Conservation (phyloP, 2,888 invertebrate species). For the Cataglyphis rosenhaueri region DNA sequence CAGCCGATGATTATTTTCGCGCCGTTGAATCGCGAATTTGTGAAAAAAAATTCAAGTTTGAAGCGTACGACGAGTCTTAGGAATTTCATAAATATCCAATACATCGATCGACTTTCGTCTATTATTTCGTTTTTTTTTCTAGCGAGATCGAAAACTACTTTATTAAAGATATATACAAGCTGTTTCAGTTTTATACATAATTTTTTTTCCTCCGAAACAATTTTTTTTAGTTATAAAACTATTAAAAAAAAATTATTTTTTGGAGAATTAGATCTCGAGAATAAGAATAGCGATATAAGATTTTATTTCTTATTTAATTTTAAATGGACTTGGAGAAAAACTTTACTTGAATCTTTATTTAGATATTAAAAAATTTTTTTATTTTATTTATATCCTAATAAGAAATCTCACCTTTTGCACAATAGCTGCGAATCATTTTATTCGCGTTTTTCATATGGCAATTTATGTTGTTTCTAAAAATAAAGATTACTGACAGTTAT, state of each 20-base stretch:
- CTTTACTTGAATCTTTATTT: not conserved
- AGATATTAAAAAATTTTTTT: not conserved
- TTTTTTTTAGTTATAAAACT: not conserved
- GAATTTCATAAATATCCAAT: slow-evolving; percentile 44
- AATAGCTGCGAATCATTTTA: slow-evolving; percentile 10
- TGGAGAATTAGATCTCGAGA: not conserved
- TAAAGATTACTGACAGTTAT: slow-evolving; percentile 17
- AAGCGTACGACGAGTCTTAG: slow-evolving; percentile 29
- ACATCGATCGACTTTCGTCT: slow-evolving; percentile 19
- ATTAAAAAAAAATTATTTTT: not conserved
- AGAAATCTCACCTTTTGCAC: not conserved
- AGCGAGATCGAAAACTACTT: not conserved
- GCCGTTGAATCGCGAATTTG: slow-evolving; percentile 58
- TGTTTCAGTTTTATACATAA: no score
- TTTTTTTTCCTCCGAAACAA: not conserved
- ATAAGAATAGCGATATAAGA: not conserved
- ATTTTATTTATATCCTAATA: not conserved
- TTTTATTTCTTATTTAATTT: not conserved
- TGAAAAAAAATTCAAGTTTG: slow-evolving; percentile 43
- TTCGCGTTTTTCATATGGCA: not conserved
- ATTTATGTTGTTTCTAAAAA: not conserved
- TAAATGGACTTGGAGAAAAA: not conserved
- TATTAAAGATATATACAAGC: not conserved
- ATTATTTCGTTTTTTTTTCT: not conserved
- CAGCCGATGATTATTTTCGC: slow-evolving; percentile 70